Conservation (phyloP, 2,113 vertebrate species). For the Poeciliopsis retropinna region DNA sequence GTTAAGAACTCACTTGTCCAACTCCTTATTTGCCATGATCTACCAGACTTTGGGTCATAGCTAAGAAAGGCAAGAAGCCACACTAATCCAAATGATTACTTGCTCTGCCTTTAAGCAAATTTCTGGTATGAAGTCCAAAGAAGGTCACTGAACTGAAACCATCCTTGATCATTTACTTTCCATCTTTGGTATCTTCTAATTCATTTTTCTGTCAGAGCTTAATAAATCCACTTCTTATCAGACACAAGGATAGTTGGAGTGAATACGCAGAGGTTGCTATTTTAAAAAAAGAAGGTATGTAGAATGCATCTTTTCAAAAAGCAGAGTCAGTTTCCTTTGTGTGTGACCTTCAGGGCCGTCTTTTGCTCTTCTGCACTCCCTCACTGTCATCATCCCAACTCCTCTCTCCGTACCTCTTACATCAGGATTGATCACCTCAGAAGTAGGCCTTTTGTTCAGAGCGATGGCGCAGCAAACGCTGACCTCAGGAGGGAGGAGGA, state of each 20-base stretch:
- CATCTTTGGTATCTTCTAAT: not conserved
- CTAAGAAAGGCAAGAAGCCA: not conserved
- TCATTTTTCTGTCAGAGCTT: constrained; percentile 31
- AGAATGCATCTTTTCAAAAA: not conserved
- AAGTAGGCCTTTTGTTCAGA: constrained; percentile 68
- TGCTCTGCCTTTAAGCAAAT: not conserved
- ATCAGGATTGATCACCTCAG: constrained; percentile 71
- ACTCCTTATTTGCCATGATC: not conserved
- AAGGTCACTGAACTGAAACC: not conserved
- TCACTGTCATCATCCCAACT: constrained; percentile 21
- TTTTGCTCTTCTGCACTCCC: constrained; percentile 9
- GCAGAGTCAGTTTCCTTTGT: constrained; percentile 13
- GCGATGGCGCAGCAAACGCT: constrained; percentile 44
- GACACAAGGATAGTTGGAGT: constrained; percentile 13
- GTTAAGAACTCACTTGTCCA: not conserved
- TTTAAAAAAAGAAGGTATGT: constrained; percentile 5
- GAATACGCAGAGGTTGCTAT: constrained; percentile 1
- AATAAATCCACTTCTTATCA: constrained; percentile 56
- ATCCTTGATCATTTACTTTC: not conserved
- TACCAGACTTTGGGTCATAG: not conserved
- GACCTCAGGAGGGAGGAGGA: constrained; percentile 60
- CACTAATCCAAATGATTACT: not conserved
- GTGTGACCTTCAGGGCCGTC: constrained; percentile 50
- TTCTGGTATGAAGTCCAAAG: not conserved
- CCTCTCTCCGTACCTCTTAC: constrained; percentile 47